phyloP scores from a whole-genome alignment of 64 coral and sea anemone genomes.

The Stichodactyla helianthus region DNA sequence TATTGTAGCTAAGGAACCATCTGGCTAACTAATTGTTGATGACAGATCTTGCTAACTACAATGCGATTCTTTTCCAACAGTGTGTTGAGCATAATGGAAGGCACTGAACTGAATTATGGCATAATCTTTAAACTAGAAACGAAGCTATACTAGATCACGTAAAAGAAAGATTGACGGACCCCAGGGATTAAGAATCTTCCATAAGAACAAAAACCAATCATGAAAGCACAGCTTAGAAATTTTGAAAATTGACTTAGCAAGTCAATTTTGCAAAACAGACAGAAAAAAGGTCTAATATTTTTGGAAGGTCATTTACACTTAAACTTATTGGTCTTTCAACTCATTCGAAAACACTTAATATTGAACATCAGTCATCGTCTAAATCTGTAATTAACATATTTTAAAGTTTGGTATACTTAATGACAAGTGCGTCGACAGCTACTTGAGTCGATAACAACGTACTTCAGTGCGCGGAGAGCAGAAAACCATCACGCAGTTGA shows the following conservation, averaged over 20 bases:
- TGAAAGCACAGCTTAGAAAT: not conserved
- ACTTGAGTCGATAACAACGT: not conserved
- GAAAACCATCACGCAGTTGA: not conserved
- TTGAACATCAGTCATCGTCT: not conserved
- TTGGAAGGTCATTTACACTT: slow-evolving; percentile 15
- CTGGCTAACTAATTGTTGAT: not conserved
- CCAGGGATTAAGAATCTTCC: not conserved
- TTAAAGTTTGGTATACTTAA: slow-evolving; percentile 7
- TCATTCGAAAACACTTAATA: not conserved
- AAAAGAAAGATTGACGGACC: not conserved
- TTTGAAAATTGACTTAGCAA: not conserved
- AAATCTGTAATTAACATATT: not conserved
- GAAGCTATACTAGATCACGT: not conserved
- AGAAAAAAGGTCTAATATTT: not conserved
- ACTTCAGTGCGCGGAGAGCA: not conserved
- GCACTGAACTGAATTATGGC: not conserved
- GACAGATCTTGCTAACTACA: not conserved
- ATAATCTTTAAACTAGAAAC: not conserved
- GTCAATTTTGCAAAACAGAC: not conserved
- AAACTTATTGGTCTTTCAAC: not conserved
- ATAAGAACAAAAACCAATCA: not conserved
- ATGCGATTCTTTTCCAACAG: not conserved
- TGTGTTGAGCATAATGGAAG: not conserved
- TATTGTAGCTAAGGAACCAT: not conserved
- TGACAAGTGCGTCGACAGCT: not conserved